Conservation (phyloP, 2,888 invertebrate species). For the Nowickia ferox region DNA sequence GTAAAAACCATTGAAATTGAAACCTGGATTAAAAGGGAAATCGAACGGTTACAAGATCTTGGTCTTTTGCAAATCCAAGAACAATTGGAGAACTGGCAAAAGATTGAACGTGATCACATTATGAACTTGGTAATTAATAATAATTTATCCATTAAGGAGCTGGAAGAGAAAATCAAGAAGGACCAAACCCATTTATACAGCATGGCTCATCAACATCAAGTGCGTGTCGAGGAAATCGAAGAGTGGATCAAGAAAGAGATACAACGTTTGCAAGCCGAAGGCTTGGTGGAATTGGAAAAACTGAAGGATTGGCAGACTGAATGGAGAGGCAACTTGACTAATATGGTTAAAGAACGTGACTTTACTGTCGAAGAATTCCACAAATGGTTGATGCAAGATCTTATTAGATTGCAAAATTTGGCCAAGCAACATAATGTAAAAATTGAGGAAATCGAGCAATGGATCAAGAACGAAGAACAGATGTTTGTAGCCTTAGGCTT, state of each 20-base stretch:
- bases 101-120: constrained; percentile 79
- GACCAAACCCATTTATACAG: constrained; percentile 80
- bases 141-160: constrained; percentile 79
- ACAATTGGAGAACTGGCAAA: constrained; percentile 81
- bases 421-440: constrained; percentile 81
- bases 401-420: constrained; percentile 77
- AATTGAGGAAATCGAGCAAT: constrained; percentile 81
- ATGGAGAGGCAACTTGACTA: constrained; percentile 80
- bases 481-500: constrained; percentile 80
- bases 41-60: constrained; percentile 78
- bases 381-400: constrained; percentile 80
- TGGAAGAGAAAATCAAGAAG: constrained; percentile 77
- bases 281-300: constrained; percentile 78
- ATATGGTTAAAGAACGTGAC: constrained; percentile 80
- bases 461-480: constrained; percentile 79
- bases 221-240: constrained; percentile 81
- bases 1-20: constrained; percentile 80
- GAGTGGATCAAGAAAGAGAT: constrained; percentile 81
- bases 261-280: constrained; percentile 78
- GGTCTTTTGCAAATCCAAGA: constrained; percentile 78
- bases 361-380: constrained; percentile 81
- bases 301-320: constrained; percentile 80
- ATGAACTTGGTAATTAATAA: constrained; percentile 78
- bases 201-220: constrained; percentile 80
- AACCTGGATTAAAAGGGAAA: constrained; percentile 80